Conservation (phyloP, 1,140 invertebrate genomes). For the Streblospio benedicti region DNA sequence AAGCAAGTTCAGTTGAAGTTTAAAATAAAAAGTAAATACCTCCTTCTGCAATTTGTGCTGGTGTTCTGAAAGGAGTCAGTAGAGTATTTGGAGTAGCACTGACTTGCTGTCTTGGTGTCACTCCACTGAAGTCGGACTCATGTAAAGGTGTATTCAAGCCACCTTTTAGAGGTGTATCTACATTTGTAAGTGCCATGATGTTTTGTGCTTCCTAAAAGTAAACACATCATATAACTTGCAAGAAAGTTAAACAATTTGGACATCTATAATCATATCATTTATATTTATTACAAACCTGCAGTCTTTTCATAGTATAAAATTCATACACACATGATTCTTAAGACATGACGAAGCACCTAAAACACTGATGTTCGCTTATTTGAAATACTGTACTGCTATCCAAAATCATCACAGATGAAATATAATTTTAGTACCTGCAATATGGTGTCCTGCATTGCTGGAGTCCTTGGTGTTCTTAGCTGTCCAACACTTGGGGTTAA, state of each 20-base stretch:
- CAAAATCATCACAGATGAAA: too few relatives aligned
- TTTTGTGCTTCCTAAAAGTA: conserved; percentile 92
- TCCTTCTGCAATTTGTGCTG: conserved; percentile 28
- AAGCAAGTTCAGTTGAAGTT: not conserved
- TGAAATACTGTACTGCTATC: too few relatives aligned
- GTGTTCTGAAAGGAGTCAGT: conserved; percentile 81
- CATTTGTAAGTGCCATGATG: conserved; percentile 93
- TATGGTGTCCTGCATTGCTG: conserved; percentile 60
- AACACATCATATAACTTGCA: conserved; percentile 4
- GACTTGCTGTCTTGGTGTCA: conserved; percentile 63
- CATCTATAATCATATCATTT: too few relatives aligned
- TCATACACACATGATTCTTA: not conserved
- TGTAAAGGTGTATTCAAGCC: conserved; percentile 87
- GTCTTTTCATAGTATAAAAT: conserved; percentile 8
- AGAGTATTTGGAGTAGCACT: conserved; percentile 90
- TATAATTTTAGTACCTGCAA: too few relatives aligned
- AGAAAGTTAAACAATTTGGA: too few relatives aligned
- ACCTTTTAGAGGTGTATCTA: conserved; percentile 92
- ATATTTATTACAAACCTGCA: too few relatives aligned
- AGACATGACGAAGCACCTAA: too few relatives aligned
- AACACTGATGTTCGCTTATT: too few relatives aligned
- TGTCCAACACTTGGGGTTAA: conserved; percentile 56
- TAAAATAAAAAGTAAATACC: not conserved
- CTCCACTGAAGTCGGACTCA: conserved; percentile 76
- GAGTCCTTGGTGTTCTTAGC: conserved; percentile 75